Base-by-base conservation (phyloP, 2,797 vertebrate species). In the Tragelaphus eurycerus region DNA sequence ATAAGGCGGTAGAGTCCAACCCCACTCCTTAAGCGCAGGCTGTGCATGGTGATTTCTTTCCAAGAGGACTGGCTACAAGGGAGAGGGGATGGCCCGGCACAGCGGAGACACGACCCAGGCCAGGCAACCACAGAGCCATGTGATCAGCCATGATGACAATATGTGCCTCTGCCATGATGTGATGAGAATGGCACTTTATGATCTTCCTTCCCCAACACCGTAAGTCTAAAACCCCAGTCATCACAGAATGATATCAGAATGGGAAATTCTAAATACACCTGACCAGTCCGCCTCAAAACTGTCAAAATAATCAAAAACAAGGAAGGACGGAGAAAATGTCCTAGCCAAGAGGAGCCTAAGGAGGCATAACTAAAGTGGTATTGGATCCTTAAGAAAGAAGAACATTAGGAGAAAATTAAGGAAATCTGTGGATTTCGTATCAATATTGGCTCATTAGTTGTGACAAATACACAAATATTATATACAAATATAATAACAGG, bases 221-320 rank as follows among this genome's bases (percentile, higher is more conserved):
- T 54, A 46, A 62, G 17, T n/a, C 54, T 31, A 59, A 27, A 62
- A 81, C 46, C 46, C n/a, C 21, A 23, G 67, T 83, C 84, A 74
- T 14, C 29, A 38, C n/a, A 54, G 71, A 88, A 91, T 92, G 90
- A 67, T 29, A 96, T 50, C 29, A 95, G 31, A 95, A 38, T 71
- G n/a, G 23, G 5, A 14, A 55, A 59, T 85, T 52, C 38, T 83
- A 81, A 94, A 64, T 31, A 86, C 4, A 54, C 57, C n/a, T 83
- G 46, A 74, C 8, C 25, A 8, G 55, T 57, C 60, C 50, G 52
- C 79, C 59, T 55, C 83, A 71, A 88, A 91, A 86, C 55, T 10
- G 13, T 46, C 60, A 95, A 94, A 57, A 46, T 83, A 74, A 95
- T n/a, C 9, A 54, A 86, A 93, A 87, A 27, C 67, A 87, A 96